Percentiles rank a stretch among this genome's conserved stretches.
These are phyloP conservation scores for Nibea coibor DNA, from an alignment of 2,113 vertebrate genomes.

Conservation along the genomic window DNA sequence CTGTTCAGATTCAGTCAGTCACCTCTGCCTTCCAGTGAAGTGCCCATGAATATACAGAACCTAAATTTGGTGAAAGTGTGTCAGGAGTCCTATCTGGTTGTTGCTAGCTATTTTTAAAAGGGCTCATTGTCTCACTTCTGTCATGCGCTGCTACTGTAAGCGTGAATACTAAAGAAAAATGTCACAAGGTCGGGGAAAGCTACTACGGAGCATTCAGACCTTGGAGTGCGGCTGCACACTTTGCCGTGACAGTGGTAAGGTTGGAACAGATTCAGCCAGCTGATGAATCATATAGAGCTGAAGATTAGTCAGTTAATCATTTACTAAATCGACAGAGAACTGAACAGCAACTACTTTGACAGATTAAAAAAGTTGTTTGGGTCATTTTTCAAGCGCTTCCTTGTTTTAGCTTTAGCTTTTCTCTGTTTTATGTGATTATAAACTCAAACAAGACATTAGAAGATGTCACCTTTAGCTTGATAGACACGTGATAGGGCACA, in stretches of 20 bases:
- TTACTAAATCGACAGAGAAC: background rate
- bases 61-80: conserved; percentile 48
- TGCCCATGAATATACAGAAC: conserved; percentile 25
- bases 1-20: conserved; percentile 29
- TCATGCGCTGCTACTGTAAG: conserved; percentile 28
- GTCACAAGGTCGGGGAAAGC: conserved; percentile 27
- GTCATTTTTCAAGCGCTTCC: background rate
- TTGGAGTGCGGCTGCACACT: conserved; percentile 3
- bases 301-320: background rate
- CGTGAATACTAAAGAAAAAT: conserved; percentile 32
- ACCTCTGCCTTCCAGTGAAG: conserved; percentile 9
- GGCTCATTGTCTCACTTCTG: conserved; percentile 47
- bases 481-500: background rate
- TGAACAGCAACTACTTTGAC: background rate
- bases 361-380: background rate
- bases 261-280: conserved; percentile 24
- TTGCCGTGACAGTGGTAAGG: conserved; percentile 18
- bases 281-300: no score
- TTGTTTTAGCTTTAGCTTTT: background rate
- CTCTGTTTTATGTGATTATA: background rate
- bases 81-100: conserved; percentile 43
- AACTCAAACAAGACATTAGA: background rate
- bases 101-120: conserved; percentile 65
- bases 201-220: conserved; percentile 12
- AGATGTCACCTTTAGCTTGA: background rate